These are phyloP conservation scores for Molossus alvarezi DNA, from an alignment of 2,797 vertebrate species.

Conservation along the genomic window DNA sequence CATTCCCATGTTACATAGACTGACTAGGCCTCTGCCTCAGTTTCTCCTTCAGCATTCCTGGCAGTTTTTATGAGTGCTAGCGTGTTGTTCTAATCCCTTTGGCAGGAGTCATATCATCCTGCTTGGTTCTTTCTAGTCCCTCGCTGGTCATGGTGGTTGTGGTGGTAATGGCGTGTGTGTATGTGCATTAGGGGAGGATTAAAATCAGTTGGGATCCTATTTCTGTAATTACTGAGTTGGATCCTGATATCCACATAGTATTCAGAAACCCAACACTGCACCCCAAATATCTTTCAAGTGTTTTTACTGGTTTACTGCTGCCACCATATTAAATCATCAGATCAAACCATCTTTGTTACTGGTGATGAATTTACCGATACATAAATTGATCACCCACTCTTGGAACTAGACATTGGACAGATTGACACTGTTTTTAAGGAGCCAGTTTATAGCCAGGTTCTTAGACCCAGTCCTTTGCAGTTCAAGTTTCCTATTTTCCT, in stretches of 20 bases:
- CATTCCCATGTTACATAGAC: not conserved
- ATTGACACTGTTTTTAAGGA: conserved; percentile 33
- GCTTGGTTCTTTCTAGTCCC: not conserved
- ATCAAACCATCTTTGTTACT: not conserved
- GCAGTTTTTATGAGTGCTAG: not conserved
- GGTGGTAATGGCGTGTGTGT: not conserved
- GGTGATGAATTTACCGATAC: not conserved
- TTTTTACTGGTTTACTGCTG: not conserved
- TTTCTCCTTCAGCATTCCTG: not conserved
- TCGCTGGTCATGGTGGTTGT: not conserved
- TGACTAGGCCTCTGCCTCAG: not conserved
- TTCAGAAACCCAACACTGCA: not conserved
- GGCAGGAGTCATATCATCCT: not conserved
- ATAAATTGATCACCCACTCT: not conserved
- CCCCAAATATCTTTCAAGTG: not conserved
- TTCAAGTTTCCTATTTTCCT: not conserved
- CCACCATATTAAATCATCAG: not conserved
- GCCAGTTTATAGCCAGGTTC: not conserved
- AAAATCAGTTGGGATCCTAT: not conserved
- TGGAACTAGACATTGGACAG: not conserved
- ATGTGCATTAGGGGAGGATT: not conserved
- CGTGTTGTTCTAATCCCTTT: not conserved
- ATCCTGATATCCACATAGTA: not conserved
- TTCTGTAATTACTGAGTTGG: not conserved
- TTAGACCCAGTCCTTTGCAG: not conserved